A percentile compares a stretch with the other conserved stretches of the same genome.
These are phyloP conservation scores for Monomorium pharaonis DNA, from an alignment of 1,140 invertebrate genomes.

Conservation along the genomic window DNA sequence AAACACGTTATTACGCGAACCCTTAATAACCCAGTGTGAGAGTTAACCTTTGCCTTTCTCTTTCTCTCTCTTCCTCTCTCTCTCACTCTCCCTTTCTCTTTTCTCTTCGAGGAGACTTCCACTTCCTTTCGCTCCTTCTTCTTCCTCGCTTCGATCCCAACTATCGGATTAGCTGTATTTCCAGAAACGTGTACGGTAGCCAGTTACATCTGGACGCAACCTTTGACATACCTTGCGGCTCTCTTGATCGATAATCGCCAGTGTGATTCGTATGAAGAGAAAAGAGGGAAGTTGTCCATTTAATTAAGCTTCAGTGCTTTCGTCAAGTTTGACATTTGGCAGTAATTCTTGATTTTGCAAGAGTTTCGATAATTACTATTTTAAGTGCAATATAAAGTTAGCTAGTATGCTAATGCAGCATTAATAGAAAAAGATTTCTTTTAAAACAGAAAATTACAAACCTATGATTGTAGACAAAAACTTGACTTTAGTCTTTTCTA, in stretches of 20 bases:
- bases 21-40: slow-evolving; percentile 70
- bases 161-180: slow-evolving; percentile 30
- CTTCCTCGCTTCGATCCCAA: slow-evolving; percentile 1
- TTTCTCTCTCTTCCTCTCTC: slow-evolving; percentile 20
- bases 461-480: not conserved
- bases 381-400: not conserved
- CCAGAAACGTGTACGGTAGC: slow-evolving; percentile 18
- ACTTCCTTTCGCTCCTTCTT: slow-evolving; percentile 24
- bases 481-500: not conserved
- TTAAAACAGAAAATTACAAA: not conserved
- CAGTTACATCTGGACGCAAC: slow-evolving; percentile 11
- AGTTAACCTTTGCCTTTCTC: slow-evolving; percentile 53
- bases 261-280: not conserved
- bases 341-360: not conserved
- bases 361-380: not conserved
- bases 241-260: not conserved
- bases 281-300: not conserved
- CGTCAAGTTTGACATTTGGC: not conserved
- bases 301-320: not conserved
- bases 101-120: not conserved
- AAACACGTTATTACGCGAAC: slow-evolving; percentile 76
- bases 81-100: not conserved
- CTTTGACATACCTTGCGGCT: not conserved
- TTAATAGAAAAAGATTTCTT: not conserved
- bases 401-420: too few species aligned